Evolutionary conservation across 2,113 vertebrate species (phyloP).

Genomic region (Ophthalmolycus amberensis): DNA sequence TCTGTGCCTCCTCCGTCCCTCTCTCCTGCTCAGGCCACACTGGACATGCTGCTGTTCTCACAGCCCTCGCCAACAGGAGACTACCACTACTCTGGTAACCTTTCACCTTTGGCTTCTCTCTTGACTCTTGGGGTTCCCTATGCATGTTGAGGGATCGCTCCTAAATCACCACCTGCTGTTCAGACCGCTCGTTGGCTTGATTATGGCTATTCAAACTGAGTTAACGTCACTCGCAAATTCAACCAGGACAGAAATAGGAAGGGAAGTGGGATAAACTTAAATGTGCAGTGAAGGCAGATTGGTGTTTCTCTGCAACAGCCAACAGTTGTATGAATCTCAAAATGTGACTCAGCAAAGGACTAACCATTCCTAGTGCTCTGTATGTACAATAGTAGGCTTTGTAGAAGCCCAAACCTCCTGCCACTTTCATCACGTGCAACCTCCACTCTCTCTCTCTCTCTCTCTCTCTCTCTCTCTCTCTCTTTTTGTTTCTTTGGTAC

Average conservation of each 20-base stretch:
- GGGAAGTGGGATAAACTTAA: neutral
- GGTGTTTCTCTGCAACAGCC: neutral
- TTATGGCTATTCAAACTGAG: neutral
- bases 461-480: neutral
- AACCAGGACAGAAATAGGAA: neutral
- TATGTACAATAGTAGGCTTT: slow-evolving; percentile 52
- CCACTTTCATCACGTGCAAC: slow-evolving; percentile 12
- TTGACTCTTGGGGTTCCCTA: neutral
- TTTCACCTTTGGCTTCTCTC: slow-evolving; percentile 16
- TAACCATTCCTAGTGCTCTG: neutral
- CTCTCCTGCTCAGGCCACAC: slow-evolving; percentile 71
- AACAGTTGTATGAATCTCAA: neutral
- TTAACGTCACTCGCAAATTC: neutral
- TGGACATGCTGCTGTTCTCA: slow-evolving; percentile 82
- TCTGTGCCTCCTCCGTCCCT: slow-evolving; percentile 14
- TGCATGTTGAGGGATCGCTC: neutral
- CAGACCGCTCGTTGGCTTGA: neutral
- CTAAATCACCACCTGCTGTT: neutral
- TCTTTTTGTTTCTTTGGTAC: neutral
- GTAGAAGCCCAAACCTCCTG: slow-evolving; percentile 15
- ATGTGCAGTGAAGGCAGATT: neutral
- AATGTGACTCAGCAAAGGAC: slow-evolving; percentile 29
- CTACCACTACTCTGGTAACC: slow-evolving; percentile 84
- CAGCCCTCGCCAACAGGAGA: slow-evolving; percentile 70
- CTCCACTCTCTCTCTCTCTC: neutral